Conservation (phyloP, 1,140 invertebrate species). For the Bradysia coprophila region DNA sequence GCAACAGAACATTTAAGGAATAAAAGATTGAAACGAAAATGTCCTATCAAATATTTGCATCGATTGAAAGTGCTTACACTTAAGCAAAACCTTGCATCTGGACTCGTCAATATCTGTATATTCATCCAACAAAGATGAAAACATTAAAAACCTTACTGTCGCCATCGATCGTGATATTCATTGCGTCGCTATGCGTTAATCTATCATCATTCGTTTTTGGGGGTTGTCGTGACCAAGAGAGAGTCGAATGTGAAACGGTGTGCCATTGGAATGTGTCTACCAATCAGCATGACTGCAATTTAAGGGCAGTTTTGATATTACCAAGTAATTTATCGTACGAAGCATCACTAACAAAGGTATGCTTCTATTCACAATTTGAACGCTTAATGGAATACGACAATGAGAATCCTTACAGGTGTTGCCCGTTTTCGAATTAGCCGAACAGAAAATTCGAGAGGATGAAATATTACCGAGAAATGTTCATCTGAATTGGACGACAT, state of each 20-base stretch:
- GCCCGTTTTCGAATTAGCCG: conserved; percentile 36
- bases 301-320: conserved; percentile 32
- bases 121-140: too few species aligned
- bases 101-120: too few species aligned
- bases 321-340: conserved; percentile 29
- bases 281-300: conserved; percentile 23
- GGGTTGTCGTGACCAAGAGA: conserved; percentile 24
- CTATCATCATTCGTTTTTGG: too few species aligned
- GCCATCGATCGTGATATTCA: too few species aligned
- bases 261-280: conserved; percentile 13
- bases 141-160: too few species aligned
- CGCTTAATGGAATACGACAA: neutral
- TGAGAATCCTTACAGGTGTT: conserved; percentile 22
- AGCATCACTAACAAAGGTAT: conserved; percentile 28
- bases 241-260: conserved; percentile 26
- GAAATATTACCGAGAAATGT: conserved; percentile 31
- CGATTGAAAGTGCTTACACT: too few species aligned
- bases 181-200: too few species aligned
- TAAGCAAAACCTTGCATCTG: too few species aligned
- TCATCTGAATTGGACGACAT: conserved; percentile 32
- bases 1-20: too few species aligned
- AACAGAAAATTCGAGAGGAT: conserved; percentile 24
- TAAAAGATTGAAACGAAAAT: too few species aligned
- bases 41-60: too few species aligned
- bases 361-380: conserved; percentile 5